These are phyloP conservation scores for Pardosa pseudoannulata DNA, from an alignment of 2,888 invertebrate species.

Conservation along the genomic window DNA sequence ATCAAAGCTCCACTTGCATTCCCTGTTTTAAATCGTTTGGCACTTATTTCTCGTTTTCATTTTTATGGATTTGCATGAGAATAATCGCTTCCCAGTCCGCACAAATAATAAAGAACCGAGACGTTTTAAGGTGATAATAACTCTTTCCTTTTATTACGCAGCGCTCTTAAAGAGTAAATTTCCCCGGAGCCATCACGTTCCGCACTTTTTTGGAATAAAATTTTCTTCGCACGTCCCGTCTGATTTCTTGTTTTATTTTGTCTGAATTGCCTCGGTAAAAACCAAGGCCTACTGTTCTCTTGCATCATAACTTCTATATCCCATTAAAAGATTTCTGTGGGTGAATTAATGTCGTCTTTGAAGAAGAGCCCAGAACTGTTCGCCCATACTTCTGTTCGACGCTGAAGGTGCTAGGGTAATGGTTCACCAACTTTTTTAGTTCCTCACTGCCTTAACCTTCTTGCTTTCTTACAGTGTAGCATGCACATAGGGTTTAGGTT, in stretches of 20 bases:
- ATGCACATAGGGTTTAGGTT: too few relatives aligned
- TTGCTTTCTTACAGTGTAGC: too few relatives aligned
- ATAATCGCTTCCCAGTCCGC: not conserved
- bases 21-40: too few relatives aligned
- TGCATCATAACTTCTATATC: too few relatives aligned
- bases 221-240: constrained; percentile 2
- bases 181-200: not conserved
- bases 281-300: not conserved
- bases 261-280: not conserved
- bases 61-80: not conserved
- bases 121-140: constrained; percentile 1
- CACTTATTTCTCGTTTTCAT: not conserved
- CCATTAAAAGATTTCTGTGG: too few relatives aligned
- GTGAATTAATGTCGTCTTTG: too few relatives aligned
- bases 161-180: not conserved
- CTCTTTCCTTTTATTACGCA: not conserved
- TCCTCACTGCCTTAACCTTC: too few relatives aligned
- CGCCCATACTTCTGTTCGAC: too few relatives aligned
- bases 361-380: too few relatives aligned
- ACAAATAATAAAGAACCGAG: not conserved
- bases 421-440: too few relatives aligned
- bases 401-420: too few relatives aligned
- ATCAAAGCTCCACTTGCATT: too few relatives aligned
- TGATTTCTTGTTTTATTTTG: not conserved
- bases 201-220: not conserved